Percentiles rank a stretch among this genome's conserved stretches.
Conservation (phyloP, 2,113 vertebrate genomes). For the Syngnathus scovelli region DNA sequence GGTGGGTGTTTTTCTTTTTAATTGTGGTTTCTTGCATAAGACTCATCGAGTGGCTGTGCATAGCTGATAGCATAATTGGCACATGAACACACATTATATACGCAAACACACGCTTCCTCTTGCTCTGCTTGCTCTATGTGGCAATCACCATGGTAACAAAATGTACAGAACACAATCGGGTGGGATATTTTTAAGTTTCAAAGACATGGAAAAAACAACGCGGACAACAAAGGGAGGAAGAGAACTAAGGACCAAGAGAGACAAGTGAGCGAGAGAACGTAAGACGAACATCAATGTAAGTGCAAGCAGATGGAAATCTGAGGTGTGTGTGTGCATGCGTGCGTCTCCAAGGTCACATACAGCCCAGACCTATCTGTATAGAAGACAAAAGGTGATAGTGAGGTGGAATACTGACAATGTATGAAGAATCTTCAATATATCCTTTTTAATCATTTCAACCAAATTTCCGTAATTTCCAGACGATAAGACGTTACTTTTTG, state of each 20-base stretch:
- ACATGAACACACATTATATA: slow-evolving; percentile 44
- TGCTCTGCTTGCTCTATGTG: slow-evolving; percentile 46
- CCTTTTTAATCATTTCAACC: background rate
- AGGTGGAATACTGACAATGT: background rate
- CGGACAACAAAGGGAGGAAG: slow-evolving; percentile 51
- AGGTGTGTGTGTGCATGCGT: slow-evolving; percentile 17
- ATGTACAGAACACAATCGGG: slow-evolving; percentile 59
- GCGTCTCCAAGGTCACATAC: slow-evolving; percentile 50
- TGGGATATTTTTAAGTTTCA: slow-evolving; percentile 69
- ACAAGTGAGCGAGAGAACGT: background rate
- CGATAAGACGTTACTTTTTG: too few relatives aligned
- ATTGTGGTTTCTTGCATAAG: slow-evolving; percentile 48
- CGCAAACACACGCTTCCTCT: slow-evolving; percentile 13
- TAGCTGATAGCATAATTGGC: slow-evolving; percentile 60
- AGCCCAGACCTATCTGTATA: slow-evolving; percentile 45
- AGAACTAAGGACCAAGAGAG: slow-evolving; percentile 21
- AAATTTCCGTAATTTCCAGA: too few relatives aligned
- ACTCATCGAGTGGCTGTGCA: slow-evolving; percentile 33
- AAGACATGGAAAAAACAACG: slow-evolving; percentile 62
- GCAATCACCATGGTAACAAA: slow-evolving; percentile 66
- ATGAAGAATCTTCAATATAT: slow-evolving; percentile 14
- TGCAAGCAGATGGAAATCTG: slow-evolving; percentile 42
- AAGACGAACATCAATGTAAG: slow-evolving; percentile 32
- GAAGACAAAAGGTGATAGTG: slow-evolving; percentile 12
- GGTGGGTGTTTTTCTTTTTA: slow-evolving; percentile 45